Percentiles rank a stretch among this genome's conserved stretches.
phyloP scores from a whole-genome alignment of 2,797 vertebrate genomes.

The Chelon labrosus region DNA sequence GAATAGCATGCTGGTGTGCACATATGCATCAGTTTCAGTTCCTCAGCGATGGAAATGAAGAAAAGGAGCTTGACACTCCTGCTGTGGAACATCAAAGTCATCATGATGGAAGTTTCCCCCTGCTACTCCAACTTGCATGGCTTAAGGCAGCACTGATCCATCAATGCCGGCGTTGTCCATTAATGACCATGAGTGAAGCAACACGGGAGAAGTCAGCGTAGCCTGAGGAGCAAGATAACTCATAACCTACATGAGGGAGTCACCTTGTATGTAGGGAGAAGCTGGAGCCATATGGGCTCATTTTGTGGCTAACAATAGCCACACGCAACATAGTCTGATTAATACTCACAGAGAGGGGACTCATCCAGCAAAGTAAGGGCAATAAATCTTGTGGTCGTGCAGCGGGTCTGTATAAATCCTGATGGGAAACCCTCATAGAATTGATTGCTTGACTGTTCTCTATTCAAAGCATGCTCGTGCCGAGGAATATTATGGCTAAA shows the following conservation, averaged over 20 bases:
- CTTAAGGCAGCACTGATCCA: conserved; percentile 43
- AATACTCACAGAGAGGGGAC: conserved; percentile 61
- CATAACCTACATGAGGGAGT: conserved; percentile 40
- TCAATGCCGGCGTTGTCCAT: conserved; percentile 41
- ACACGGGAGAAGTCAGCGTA: background rate
- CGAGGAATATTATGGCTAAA: conserved; percentile 11
- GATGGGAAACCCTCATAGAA: conserved; percentile 23
- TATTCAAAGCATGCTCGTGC: conserved; percentile 14
- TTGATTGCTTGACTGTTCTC: conserved; percentile 30
- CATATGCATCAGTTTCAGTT: conserved; percentile 2
- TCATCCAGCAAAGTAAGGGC: conserved; percentile 67
- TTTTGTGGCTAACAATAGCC: conserved; percentile 67
- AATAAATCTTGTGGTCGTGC: conserved; percentile 69
- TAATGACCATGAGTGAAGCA: conserved; percentile 18
- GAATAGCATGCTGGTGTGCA: background rate
- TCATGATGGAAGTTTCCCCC: conserved; percentile 30
- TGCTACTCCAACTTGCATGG: conserved; percentile 10
- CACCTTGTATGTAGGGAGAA: conserved; percentile 46
- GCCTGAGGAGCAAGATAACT: conserved; percentile 40
- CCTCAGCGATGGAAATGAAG: background rate
- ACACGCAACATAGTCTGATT: conserved; percentile 63
- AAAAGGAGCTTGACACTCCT: background rate
- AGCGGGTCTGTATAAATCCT: conserved; percentile 22
- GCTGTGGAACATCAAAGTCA: conserved; percentile 16
- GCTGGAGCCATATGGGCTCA: conserved; percentile 34